Evolutionary conservation across 2,113 vertebrate genomes (phyloP), one percentile per base, ranked within the genome.

Genomic region (Chaetorhynchus papuensis): DNA sequence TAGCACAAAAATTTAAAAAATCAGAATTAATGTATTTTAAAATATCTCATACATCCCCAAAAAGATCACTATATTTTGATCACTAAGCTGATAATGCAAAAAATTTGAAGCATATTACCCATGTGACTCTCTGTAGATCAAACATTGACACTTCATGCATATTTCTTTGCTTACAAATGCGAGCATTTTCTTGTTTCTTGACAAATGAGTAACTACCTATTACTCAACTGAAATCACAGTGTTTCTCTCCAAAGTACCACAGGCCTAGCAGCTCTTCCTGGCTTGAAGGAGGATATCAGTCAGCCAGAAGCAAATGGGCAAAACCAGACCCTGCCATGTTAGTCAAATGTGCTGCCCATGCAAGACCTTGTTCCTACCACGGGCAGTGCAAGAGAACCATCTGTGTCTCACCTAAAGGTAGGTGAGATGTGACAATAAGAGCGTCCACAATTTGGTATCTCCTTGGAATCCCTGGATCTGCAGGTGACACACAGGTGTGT

Each of bases 391-490:
- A 24, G 52, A 47, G 30, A 47, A 33, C 8, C 27, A 8, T 15
- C 71, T 35, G 2, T 35, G 14, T 66, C n/a, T 41, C 35, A 41
- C 22, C 41, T 28, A 28, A 6, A 4, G 1, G 0, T 2, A 7
- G 54, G 35, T 3, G 20, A 64, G 37, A 14, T 10, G 30, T 74
- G 69, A 50, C 19, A 50, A 7, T 24, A 41, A 45, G 39, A 22
- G 12, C 19, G 6, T 50, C 14, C 30, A 44, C 60, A 44, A n/a
- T 31, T 7, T 41, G 26, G 14, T 14, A 28, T 42, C 18, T 10
- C 41, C 56, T 37, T 42, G 81, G 83, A 44, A 68, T 11, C 27
- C 2, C 24, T 71, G 64, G 37, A 2, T 18, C 9, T 59, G 64
- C 79, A 72, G 52, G 16, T 44, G 31, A 30, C 49, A 42, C 19